A percentile compares a stretch with the other conserved stretches of the same genome.
Evolutionary conservation across 2,888 invertebrate species (phyloP).

Genomic region (Sinodicranocentrus sp.): DNA sequence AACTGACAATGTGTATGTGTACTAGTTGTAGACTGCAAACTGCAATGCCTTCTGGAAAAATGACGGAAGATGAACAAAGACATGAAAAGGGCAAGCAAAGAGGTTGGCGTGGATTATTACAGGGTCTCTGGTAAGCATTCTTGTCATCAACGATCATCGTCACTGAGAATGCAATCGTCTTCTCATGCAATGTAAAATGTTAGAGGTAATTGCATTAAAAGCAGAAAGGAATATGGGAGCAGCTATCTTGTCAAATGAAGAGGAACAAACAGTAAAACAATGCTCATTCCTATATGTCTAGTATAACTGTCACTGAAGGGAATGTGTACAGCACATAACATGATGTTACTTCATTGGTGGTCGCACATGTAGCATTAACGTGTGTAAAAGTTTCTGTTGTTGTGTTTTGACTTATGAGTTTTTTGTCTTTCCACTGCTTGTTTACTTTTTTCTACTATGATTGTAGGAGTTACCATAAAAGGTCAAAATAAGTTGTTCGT

Average conservation of each 20-base stretch:
- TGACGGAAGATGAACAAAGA: slow-evolving; percentile 28
- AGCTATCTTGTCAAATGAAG: slow-evolving; percentile 49
- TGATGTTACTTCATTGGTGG: slow-evolving; percentile 54
- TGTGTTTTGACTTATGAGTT: slow-evolving; percentile 10
- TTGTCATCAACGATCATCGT: too few relatives aligned
- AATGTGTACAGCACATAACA: too few relatives aligned
- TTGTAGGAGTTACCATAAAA: slow-evolving; percentile 22
- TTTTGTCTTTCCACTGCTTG: slow-evolving; percentile 21
- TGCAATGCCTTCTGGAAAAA: slow-evolving; percentile 21
- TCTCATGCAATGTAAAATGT: slow-evolving; percentile 22
- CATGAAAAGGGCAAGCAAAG: background rate
- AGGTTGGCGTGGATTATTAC: too few relatives aligned
- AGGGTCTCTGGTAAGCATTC: too few relatives aligned
- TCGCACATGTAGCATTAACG: background rate
- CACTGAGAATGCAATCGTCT: too few relatives aligned
- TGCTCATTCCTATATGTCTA: too few relatives aligned
- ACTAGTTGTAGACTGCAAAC: too few relatives aligned
- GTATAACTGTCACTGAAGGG: too few relatives aligned
- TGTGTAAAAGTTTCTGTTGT: slow-evolving; percentile 7
- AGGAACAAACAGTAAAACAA: slow-evolving; percentile 13
- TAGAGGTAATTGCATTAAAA: slow-evolving; percentile 49
- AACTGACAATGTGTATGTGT: too few relatives aligned
- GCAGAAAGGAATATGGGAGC: slow-evolving; percentile 35
- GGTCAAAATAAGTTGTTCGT: slow-evolving; percentile 42
- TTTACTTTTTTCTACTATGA: background rate